Conservation (phyloP, 2,888 invertebrate species). For the Hyposoter didymator region DNA sequence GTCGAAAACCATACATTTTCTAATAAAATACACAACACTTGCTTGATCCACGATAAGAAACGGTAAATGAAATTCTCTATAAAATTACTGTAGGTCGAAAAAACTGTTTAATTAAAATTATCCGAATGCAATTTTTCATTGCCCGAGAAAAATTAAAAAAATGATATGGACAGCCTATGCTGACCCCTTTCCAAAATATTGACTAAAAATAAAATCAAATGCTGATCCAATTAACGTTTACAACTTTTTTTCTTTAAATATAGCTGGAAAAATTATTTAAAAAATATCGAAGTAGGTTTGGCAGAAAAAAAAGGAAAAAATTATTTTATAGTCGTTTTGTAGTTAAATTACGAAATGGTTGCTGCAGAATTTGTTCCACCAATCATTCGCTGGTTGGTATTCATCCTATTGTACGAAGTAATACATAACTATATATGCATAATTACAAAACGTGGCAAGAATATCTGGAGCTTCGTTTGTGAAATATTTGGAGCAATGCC, state of each 20-base stretch:
- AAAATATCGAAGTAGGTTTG: background rate
- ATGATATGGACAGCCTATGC: background rate
- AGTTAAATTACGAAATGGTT: background rate
- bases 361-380: slow-evolving; percentile 10
- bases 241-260: background rate
- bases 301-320: background rate
- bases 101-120: background rate
- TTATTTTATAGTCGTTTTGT: background rate
- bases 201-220: background rate
- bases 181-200: background rate
- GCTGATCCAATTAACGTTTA: background rate
- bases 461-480: background rate
- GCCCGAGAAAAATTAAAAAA: background rate
- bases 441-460: slow-evolving; percentile 7
- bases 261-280: background rate
- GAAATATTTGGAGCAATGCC: background rate
- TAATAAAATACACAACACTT: background rate
- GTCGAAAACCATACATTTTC: background rate
- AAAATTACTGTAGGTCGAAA: background rate
- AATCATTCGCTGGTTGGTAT: background rate
- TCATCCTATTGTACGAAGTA: slow-evolving; percentile 2
- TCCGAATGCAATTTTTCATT: background rate
- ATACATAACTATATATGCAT: background rate
- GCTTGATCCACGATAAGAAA: background rate
- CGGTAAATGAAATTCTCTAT: background rate